Evolutionary conservation across 1,140 invertebrate genomes (phyloP), one percentile per base, ranked within the genome.

Genomic region (Metopolophium dirhodum): DNA sequence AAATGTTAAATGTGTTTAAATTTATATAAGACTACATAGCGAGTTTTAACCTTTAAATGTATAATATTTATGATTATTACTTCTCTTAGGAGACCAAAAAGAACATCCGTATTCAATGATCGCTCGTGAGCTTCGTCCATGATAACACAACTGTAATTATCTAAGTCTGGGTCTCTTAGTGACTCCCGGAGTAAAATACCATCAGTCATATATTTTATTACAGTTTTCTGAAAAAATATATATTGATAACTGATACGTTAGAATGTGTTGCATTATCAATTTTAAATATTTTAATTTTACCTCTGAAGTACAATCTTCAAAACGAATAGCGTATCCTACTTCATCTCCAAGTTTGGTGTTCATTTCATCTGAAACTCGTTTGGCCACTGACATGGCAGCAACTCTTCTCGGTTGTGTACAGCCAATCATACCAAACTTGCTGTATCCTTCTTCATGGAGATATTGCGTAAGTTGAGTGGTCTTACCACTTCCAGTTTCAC

Each of bases 51-150:
- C 45, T 45, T 91, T 41, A 41, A 49, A 26, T 82, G 4, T 22
- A 93, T 86, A 45, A 11, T 4, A 82, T 41, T 68, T 18, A 18
- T 51, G 20, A 57, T 54, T 30, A 54, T 96, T 95, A 98, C 98
- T 96, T 99, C 98, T 95, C 99, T 95, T 8, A 99, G 96, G 92
- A 99, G 95, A 26, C 99, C 99, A 95, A 99, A 99, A 6, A 99
- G 96, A 45, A 99, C 99, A 95, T 99, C 99, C 8, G 99, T 99
- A 93, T 98, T 99, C 0, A 99, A 96, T 0, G 99, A 99, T 26
- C 99, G 95, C 96, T 99, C 99, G 95, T 99, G 99, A 94, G 99
- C 99, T 96, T 99, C 99, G 95, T 99, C 99, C 99, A 99, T 99
- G 90, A 99, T 99, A 91, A 99, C 96, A 0, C 98, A 98, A 94